Conservation (phyloP, 2,888 invertebrate species). For the Stratiomys singularior region DNA sequence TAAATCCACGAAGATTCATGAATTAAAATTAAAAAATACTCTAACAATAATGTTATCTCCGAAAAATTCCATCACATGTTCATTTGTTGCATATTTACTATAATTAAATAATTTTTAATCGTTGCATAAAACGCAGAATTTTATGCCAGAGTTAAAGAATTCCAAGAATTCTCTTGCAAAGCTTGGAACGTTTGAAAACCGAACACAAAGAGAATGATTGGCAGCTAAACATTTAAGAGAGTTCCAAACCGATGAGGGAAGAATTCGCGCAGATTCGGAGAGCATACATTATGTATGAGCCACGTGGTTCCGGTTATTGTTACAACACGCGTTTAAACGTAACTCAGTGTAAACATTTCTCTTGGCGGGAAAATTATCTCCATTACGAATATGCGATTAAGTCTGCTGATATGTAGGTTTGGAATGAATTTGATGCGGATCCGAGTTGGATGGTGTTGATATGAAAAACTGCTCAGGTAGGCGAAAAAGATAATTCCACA, state of each 20-base stretch:
- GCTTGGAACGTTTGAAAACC: slow-evolving; percentile 14
- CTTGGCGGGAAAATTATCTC: slow-evolving; percentile 15
- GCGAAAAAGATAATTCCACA: no score
- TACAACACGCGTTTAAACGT: background rate
- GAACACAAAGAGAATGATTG: background rate
- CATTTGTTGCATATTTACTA: no score
- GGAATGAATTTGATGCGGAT: no score
- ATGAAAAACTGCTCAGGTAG: no score
- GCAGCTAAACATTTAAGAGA: background rate
- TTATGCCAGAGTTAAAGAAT: no score
- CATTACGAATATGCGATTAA: background rate
- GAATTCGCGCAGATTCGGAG: background rate
- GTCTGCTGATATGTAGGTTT: no score
- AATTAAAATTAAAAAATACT: background rate
- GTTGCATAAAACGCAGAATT: no score
- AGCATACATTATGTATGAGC: background rate
- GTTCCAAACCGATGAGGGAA: background rate
- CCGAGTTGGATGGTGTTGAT: no score
- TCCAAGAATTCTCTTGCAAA: no score
- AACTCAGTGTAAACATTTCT: background rate
- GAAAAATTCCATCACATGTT: no score
- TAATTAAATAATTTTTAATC: no score
- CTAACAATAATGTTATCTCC: background rate
- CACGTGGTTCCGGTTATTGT: slow-evolving; percentile 29
- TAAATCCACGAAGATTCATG: no score